Percentiles rank a stretch among this genome's conserved stretches.
phyloP scores from a whole-genome alignment of 2,113 vertebrate species.

The Lota lota region DNA sequence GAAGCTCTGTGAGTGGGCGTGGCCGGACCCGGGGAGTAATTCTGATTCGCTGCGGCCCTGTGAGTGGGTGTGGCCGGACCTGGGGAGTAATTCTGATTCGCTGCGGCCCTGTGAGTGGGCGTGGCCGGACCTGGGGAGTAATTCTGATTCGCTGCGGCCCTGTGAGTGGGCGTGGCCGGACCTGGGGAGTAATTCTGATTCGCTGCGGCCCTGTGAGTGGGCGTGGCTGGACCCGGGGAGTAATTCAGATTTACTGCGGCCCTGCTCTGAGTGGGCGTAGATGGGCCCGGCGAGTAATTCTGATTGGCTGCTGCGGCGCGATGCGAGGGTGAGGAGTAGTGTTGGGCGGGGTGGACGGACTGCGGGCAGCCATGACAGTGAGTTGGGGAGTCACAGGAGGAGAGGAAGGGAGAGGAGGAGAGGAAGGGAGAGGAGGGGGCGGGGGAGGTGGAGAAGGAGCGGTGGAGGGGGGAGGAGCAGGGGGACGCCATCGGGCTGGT shows the following conservation, averaged over 20 bases:
- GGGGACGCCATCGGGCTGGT: conserved; percentile 89
- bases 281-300: conserved; percentile 51
- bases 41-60: conserved; percentile 54
- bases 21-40: conserved; percentile 59
- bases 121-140: conserved; percentile 57
- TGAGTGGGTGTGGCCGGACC: conserved; percentile 63
- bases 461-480: conserved; percentile 80
- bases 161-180: conserved; percentile 62
- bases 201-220: conserved; percentile 43
- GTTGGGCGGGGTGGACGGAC: conserved; percentile 74
- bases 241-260: conserved; percentile 51
- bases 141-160: conserved; percentile 51
- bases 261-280: conserved; percentile 61
- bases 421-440: conserved; percentile 83
- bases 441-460: conserved; percentile 81
- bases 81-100: conserved; percentile 55
- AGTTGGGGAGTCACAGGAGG: conserved; percentile 72
- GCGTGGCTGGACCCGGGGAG: conserved; percentile 57
- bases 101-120: conserved; percentile 45
- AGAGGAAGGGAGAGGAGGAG: conserved; percentile 77
- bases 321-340: conserved; percentile 76
- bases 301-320: conserved; percentile 36
- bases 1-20: conserved; percentile 67
- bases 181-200: conserved; percentile 59
- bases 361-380: conserved; percentile 80